Conservation (phyloP, 2,797 vertebrate species). For the Acanthornis magna region DNA sequence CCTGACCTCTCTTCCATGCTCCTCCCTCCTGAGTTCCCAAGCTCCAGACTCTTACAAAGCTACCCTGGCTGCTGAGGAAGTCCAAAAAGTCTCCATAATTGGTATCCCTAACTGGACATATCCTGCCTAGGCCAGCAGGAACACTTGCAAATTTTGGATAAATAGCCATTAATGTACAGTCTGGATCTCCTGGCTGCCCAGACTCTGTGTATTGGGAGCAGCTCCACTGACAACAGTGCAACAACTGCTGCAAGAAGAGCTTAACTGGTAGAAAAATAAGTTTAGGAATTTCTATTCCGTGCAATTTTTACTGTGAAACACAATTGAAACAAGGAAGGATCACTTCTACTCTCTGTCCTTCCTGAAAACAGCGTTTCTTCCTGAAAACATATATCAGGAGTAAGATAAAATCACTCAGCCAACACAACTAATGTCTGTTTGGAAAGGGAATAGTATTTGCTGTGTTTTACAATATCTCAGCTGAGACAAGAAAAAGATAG, state of each 20-base stretch:
- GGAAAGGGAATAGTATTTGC: background rate
- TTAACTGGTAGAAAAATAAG: background rate
- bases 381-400: background rate
- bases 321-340: background rate
- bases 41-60: background rate
- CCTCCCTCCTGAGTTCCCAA: background rate
- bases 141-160: background rate
- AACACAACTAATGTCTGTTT: background rate
- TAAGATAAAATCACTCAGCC: background rate
- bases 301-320: background rate
- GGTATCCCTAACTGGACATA: too few relatives aligned
- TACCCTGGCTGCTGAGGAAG: background rate
- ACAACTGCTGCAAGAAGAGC: background rate
- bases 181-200: background rate
- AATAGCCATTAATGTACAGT: background rate
- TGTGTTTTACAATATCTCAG: background rate
- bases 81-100: too few relatives aligned
- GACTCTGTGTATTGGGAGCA: background rate
- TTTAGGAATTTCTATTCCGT: background rate
- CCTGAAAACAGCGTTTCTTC: background rate
- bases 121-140: background rate
- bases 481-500: background rate
- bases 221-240: background rate
- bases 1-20: accelerated
- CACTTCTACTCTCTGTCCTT: background rate